Evolutionary conservation across 2,888 invertebrate species (phyloP), one percentile per base, ranked within the genome.

Genomic region (Acleris literana): DNA sequence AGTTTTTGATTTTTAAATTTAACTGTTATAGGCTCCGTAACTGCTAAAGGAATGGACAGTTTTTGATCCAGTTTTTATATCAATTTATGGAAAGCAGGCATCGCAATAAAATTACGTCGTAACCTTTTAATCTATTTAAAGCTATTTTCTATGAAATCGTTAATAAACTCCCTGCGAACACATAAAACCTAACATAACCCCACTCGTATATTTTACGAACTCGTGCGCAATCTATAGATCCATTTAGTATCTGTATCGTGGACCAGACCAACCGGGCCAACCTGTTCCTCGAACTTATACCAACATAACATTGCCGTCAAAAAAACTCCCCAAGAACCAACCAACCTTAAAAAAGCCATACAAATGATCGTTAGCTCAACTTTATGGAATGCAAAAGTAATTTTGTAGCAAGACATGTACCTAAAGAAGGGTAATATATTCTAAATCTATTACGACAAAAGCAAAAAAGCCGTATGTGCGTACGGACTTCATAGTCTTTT

Each of bases 371-470:
- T 55, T 59, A 54, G 43, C 49, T 55, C 11, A 5, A 17, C n/a
- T 39, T 55, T 64, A 5, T n/a, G 39, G 25, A 56, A 20, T 44
- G 51, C 2, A 60, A 6, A 9, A 4, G 7, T 61, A 56, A 55
- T 11, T 52, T 65, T 56, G 65, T 22, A 48, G 51, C 51, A 54
- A 60, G 59, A 53, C 55, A 25, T 56, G 65, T 60, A 46, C 65
- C 65, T 65, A 65, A 65, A 65, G 55, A 61, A 65, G 60, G 55
- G 60, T 65, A 65, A 65, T 65, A 53, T 65, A 65, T 65, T 65
- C 60, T 65, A 61, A 60, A 65, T 65, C 60, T 61, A 56, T 65
- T 57, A 20, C 56, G 44, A 54, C 39, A 46, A 33, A 33, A 33
- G 33, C 33, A 33, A 33, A 33, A 33, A 33, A 9, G 33, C 33